Conservation (phyloP, 2,113 vertebrate species). For the Pollimyrus isidori region DNA sequence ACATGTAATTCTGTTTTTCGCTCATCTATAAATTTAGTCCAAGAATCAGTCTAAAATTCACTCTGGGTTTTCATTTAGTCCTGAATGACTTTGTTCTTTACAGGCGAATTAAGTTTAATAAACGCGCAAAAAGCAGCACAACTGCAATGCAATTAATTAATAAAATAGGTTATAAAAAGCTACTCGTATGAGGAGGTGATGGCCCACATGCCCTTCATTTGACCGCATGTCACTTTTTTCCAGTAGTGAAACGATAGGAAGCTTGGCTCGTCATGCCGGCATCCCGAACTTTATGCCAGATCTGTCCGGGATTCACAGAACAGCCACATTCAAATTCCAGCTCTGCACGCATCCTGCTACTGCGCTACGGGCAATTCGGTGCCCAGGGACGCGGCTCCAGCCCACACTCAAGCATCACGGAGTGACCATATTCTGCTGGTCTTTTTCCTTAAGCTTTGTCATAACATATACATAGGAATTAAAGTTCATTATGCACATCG, state of each 20-base stretch:
- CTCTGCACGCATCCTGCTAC: neutral
- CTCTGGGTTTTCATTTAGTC: neutral
- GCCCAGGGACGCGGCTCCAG: neutral
- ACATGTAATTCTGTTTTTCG: neutral
- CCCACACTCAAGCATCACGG: neutral
- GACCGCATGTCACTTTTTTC: neutral
- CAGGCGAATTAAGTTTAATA: neutral
- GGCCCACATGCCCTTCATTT: neutral
- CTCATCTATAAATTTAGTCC: neutral
- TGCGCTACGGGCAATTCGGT: neutral
- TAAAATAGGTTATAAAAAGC: neutral
- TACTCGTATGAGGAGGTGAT: neutral
- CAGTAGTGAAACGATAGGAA: neutral
- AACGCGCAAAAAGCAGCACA: neutral
- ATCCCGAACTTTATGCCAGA: neutral
- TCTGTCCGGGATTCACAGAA: neutral
- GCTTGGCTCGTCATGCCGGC: neutral
- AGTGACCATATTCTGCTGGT: neutral
- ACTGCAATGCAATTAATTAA: neutral
- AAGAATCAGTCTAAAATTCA: neutral
- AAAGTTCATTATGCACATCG: neutral
- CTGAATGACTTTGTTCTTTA: neutral
- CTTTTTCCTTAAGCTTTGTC: neutral
- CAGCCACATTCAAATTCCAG: slow-evolving; percentile 12
- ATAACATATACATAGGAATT: neutral